Evolutionary conservation across 2,797 vertebrate species (phyloP), one percentile per base, ranked within the genome.

Genomic region (Chelon auratus): DNA sequence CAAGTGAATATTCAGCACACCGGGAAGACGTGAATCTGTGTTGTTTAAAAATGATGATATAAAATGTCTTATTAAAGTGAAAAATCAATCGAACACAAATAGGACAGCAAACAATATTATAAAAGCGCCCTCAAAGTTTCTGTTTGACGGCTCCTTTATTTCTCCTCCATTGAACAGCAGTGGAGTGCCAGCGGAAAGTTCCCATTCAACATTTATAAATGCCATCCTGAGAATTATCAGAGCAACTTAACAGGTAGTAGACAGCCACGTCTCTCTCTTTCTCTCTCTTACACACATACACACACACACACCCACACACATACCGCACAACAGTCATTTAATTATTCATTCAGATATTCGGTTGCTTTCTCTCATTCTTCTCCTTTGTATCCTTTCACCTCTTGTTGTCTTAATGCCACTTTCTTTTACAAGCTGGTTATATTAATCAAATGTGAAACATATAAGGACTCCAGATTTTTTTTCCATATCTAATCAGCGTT

Each of bases 191-290:
- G 91, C 89, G 84, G 75, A 79, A 87, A 68, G 74, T 85, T 84
- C 81, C 84, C 85, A 91, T 86, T 94, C 88, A 93, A 91, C 79
- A 92, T 92, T 94, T 94, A 92, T 90, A 93, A 93, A 89, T 90
- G 90, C 76, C 83, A 94, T 81, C 26, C 64, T 64, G 71, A 90
- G 86, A 93, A 92, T 92, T 90, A 94, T 89, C 84, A 93, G 75
- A 78, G 76, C 57, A 73, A 78, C 89, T 78, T 86, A 88, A 82
- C 83, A 83, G 80, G 68, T 69, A 84, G 72, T 75, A 86, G 89
- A 85, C 91, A 88, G 83, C 59, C 67, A 77, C 80, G 61, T n/a
- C 30, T 56, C 63, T 18, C 51, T 47, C 40, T 37, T 57, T 50
- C 58, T n/a, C 36, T 39, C 53, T 52, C 60, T 65, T 62, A 59